These are phyloP conservation scores for Naso thynnoides DNA, from an alignment of 2,797 vertebrate species.

Conservation along the genomic window DNA sequence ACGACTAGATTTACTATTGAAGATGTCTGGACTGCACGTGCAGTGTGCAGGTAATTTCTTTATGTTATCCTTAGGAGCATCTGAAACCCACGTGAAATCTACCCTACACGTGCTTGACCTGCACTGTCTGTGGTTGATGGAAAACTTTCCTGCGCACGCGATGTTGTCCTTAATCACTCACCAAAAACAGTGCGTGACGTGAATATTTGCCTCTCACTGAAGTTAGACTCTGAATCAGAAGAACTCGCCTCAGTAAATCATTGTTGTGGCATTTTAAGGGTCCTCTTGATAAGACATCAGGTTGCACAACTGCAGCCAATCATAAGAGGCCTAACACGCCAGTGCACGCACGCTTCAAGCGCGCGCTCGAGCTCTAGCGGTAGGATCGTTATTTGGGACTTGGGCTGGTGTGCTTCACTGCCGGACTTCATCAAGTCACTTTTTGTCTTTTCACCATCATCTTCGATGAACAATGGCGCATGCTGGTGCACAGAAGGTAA, in stretches of 20 bases:
- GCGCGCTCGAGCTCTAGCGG: background rate
- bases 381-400: background rate
- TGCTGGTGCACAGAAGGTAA: conserved; percentile 69
- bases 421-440: conserved; percentile 7
- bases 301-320: conserved; percentile 45
- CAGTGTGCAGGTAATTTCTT: background rate
- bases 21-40: background rate
- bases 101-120: no score
- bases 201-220: background rate
- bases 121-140: background rate
- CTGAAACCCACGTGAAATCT: background rate
- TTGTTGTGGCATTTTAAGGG: background rate
- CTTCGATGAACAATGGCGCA: conserved; percentile 51
- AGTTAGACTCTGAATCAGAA: no score
- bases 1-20: no score
- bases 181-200: background rate
- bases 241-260: background rate
- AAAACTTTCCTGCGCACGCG: conserved; percentile 11
- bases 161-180: conserved; percentile 7
- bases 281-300: background rate
- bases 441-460: background rate
- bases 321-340: background rate
- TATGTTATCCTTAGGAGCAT: background rate
- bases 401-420: background rate
- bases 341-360: background rate